Evolutionary conservation across 1,140 invertebrate genomes (phyloP).

Genomic region (Drosophila pandora): DNA sequence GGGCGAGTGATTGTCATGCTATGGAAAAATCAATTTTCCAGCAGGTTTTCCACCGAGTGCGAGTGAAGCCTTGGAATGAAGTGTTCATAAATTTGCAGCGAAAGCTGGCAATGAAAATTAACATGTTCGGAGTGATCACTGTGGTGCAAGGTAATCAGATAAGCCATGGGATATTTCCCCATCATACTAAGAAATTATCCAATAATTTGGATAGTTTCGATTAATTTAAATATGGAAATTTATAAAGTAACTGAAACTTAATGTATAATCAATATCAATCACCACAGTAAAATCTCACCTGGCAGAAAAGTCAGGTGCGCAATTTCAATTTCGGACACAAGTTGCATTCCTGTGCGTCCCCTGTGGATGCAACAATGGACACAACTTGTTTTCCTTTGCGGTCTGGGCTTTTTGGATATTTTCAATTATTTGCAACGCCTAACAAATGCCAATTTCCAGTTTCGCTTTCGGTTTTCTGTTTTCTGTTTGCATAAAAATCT

Average conservation of each 20-base stretch:
- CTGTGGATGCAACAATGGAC: slow-evolving; percentile 20
- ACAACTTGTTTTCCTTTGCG: slow-evolving; percentile 43
- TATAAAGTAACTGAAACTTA: background rate
- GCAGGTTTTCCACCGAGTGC: slow-evolving; percentile 39
- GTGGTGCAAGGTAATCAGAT: background rate
- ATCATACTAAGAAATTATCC: background rate
- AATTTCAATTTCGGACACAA: slow-evolving; percentile 22
- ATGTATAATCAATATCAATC: background rate
- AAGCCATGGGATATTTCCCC: background rate
- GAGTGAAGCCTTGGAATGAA: slow-evolving; percentile 6
- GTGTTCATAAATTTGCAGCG: slow-evolving; percentile 45
- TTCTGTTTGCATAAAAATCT: slow-evolving; percentile 66
- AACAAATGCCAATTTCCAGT: slow-evolving; percentile 71
- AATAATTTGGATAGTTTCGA: background rate
- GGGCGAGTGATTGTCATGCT: slow-evolving; percentile 72
- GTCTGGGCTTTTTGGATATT: slow-evolving; percentile 51
- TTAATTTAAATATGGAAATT: background rate
- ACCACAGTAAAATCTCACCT: slow-evolving; percentile 31
- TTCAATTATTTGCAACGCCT: slow-evolving; percentile 81
- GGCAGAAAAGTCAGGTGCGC: slow-evolving; percentile 55
- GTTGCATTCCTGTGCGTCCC: slow-evolving; percentile 63
- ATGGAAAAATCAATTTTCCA: slow-evolving; percentile 75
- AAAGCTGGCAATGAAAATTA: slow-evolving; percentile 53
- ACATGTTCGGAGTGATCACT: slow-evolving; percentile 8
- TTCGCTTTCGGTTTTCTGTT: slow-evolving; percentile 29